Percentiles rank a stretch among this genome's conserved stretches.
Conservation (phyloP, 1,140 invertebrate genomes). For the Listronotus oregonensis region DNA sequence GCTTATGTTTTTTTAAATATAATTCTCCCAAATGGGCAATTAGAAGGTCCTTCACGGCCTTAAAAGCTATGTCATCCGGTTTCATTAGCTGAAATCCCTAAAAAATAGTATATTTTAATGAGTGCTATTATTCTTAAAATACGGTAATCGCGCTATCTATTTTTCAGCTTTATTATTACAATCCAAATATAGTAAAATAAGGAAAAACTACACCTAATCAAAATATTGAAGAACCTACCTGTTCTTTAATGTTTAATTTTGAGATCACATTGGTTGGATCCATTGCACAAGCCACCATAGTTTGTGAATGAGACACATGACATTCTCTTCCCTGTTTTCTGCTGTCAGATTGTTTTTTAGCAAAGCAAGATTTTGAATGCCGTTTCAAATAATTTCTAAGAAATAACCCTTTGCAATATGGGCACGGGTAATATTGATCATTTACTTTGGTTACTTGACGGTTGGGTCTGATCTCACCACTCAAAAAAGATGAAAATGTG, state of each 20-base stretch:
- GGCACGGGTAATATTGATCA: conserved; percentile 3
- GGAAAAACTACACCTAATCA: no score
- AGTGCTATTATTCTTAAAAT: no score
- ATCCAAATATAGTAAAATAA: no score
- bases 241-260: conserved; percentile 18
- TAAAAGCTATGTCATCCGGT: conserved; percentile 35
- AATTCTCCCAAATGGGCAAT: conserved; percentile 36
- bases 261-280: conserved; percentile 13
- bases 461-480: conserved; percentile 22
- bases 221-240: no score
- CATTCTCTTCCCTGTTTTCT: conserved; percentile 8
- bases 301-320: conserved; percentile 4
- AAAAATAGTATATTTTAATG: no score
- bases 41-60: conserved; percentile 37
- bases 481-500: conserved; percentile 26
- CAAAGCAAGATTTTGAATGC: conserved; percentile 6
- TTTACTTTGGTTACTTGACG: conserved; percentile 4
- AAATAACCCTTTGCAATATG: conserved; percentile 18
- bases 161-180: no score
- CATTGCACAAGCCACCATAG: conserved; percentile 5
- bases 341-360: background rate
- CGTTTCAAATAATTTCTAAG: conserved; percentile 13
- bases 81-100: conserved; percentile 32
- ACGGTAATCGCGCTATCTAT: no score
- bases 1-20: conserved; percentile 40